phyloP scores from a whole-genome alignment of 2,888 invertebrate genomes.

The Automeris io region DNA sequence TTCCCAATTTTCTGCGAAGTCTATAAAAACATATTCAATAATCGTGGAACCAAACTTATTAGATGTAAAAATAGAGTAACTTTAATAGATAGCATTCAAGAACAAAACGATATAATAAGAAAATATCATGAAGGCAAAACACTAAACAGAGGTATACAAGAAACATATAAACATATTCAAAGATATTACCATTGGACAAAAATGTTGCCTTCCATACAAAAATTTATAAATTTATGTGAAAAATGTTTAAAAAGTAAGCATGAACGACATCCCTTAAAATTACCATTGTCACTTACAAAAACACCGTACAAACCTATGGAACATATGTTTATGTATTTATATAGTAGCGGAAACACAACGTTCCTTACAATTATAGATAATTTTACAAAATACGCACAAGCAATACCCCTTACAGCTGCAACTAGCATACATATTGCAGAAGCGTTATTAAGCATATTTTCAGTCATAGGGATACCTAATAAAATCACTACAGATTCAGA shows the following conservation, averaged over 20 bases:
- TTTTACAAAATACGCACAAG: constrained; percentile 24
- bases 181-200: constrained; percentile 11
- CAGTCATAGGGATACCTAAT: constrained; percentile 11
- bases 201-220: constrained; percentile 19
- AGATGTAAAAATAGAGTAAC: constrained; percentile 16
- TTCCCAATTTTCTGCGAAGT: constrained; percentile 9
- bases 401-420: constrained; percentile 14
- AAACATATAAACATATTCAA: constrained; percentile 9
- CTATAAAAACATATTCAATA: constrained; percentile 15
- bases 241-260: constrained; percentile 21
- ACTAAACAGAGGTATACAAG: constrained; percentile 8
- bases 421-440: constrained; percentile 20
- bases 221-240: constrained; percentile 24
- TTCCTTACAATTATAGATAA: constrained; percentile 19
- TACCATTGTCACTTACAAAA: constrained; percentile 21
- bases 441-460: constrained; percentile 16
- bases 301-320: constrained; percentile 20
- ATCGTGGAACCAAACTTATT: constrained; percentile 17
- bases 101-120: constrained; percentile 4
- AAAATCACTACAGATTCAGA: constrained; percentile 24
- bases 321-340: constrained; percentile 16
- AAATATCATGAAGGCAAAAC: constrained; percentile 10
- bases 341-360: constrained; percentile 13
- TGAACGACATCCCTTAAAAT: constrained; percentile 20
- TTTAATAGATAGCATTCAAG: constrained; percentile 12